These are phyloP conservation scores for Deroptyus accipitrinus DNA, from an alignment of 2,113 vertebrate genomes.

Conservation along the genomic window DNA sequence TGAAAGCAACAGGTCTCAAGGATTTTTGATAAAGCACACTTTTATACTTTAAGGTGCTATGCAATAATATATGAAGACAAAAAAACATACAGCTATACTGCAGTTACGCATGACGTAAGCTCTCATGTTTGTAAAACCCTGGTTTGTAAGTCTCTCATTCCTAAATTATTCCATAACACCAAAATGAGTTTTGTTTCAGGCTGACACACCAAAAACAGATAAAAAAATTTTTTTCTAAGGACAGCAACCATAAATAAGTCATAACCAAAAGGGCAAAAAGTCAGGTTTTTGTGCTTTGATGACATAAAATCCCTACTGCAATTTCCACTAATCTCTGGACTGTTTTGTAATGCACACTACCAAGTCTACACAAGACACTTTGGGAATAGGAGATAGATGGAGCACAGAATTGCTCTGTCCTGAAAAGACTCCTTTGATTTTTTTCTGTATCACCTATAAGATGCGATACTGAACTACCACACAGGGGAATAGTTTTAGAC, in stretches of 20 bases:
- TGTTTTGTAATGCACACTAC: background rate
- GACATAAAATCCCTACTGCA: background rate
- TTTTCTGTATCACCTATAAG: background rate
- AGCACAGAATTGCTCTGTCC: background rate
- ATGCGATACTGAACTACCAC: background rate
- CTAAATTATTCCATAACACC: background rate
- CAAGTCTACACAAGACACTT: background rate
- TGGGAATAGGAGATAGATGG: background rate
- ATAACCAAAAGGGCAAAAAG: background rate
- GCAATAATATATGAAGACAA: background rate
- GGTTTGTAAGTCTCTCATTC: background rate
- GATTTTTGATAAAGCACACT: background rate
- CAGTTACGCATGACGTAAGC: background rate
- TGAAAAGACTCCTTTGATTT: background rate
- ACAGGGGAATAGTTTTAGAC: background rate
- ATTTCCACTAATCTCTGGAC: background rate
- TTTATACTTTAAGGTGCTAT: background rate
- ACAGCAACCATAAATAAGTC: background rate
- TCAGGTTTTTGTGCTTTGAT: background rate
- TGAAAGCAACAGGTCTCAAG: background rate
- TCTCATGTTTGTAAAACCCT: background rate
- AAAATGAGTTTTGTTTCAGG: background rate
- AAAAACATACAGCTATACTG: background rate
- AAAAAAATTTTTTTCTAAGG: background rate
- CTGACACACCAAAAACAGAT: background rate